Evolutionary conservation across 2,888 invertebrate species (phyloP), one percentile per base, ranked within the genome.

Genomic region (Chrysotoxum bicinctum): DNA sequence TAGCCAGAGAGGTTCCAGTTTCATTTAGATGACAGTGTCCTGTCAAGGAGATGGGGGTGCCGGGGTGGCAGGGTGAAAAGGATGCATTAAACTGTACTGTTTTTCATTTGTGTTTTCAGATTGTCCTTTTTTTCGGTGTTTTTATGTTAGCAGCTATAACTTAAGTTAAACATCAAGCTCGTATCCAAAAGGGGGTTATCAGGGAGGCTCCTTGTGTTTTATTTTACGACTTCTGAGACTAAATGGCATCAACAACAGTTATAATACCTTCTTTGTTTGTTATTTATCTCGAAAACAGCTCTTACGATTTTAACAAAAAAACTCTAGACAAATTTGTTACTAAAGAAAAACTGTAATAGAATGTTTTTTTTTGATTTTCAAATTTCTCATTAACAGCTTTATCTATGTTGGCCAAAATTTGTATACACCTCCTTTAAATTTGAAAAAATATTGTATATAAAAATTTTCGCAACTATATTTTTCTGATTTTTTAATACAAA

Each of bases 21-120:
- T 82, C 72, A 77, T 77, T 82, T 77, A 35, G 77, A 66, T 82
- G 82, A 83, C 73, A 74, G 74, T 64, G 70, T 83, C 50, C 69
- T 69, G 54, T 68, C 54, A 69, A 16, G 72, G 45, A 45, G 12
- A 30, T 10, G 30, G 30, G 21, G 23, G 19, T 19, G 5, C 1
- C 30, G 56, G 21, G 26, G 58, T 66, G 52, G 54, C 35, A 56
- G 62, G 78, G 74, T 69, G 64, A 79, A n/a, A 16, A 60, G 37
- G 68, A 60, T 74, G 76, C 64, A 66, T 54, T 66, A 54, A 80
- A 80, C 50, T 74, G 75, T 79, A 70, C 69, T 75, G 79, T 68
- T 75, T 75, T 85, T 85, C 68, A 69, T 85, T 76, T 80, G 37
- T 75, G 58, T 84, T 72, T 72, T 37, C 32, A 58, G 37, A 43